phyloP scores from a whole-genome alignment of 2,113 vertebrate genomes.

The Microcebus jonahi region DNA sequence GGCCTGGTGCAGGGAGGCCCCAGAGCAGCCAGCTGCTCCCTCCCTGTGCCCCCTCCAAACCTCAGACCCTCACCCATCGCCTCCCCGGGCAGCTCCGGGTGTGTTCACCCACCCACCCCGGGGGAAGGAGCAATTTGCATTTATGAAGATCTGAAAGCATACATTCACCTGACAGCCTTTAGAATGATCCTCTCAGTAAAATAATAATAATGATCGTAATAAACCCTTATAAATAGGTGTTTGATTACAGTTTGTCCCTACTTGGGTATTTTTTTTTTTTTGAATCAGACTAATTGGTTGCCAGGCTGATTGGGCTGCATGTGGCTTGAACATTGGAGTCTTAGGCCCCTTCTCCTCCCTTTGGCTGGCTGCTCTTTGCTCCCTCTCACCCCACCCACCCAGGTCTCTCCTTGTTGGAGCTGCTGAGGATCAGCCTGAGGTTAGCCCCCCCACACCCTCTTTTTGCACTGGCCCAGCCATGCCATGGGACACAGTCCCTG shows the following conservation, averaged over 20 bases:
- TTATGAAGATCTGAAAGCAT: slow-evolving; percentile 74
- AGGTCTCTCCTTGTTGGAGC: not conserved
- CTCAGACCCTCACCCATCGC: not conserved
- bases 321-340: slow-evolving; percentile 8
- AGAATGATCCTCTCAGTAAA: slow-evolving; percentile 80
- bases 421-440: not conserved
- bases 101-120: not conserved
- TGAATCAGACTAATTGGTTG: slow-evolving; percentile 81
- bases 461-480: not conserved
- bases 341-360: not conserved
- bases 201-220: slow-evolving; percentile 82
- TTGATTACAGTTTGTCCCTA: slow-evolving; percentile 82
- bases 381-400: no score
- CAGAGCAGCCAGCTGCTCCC: not conserved
- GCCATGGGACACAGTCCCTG: no score
- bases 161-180: slow-evolving; percentile 77
- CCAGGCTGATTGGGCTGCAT: slow-evolving; percentile 71
- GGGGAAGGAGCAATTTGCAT: slow-evolving; percentile 73
- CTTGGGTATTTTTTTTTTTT: slow-evolving; percentile 56
- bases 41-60: not conserved
- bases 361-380: not conserved
- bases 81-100: not conserved
- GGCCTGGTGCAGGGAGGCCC: not conserved
- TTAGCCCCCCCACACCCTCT: not conserved
- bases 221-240: slow-evolving; percentile 83